A percentile compares a stretch with the other conserved stretches of the same genome.
Conservation (phyloP, 2,888 invertebrate genomes). For the Erebia ligea region DNA sequence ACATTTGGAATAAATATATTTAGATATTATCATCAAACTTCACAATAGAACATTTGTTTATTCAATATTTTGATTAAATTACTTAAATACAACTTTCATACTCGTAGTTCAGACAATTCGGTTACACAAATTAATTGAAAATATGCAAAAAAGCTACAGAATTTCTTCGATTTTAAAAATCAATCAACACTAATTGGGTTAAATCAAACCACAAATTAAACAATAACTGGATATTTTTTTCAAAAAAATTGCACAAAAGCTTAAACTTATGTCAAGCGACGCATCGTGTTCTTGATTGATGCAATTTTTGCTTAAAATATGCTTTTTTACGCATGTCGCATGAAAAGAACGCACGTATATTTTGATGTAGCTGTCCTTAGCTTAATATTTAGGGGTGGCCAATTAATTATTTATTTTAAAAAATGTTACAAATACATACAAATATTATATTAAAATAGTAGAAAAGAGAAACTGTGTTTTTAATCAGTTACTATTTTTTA, state of each 20-base stretch:
- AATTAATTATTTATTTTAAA: conserved; percentile 1
- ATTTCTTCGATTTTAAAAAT: too few relatives aligned
- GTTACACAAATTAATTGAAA: neutral
- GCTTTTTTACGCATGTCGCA: neutral
- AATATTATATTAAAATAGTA: neutral
- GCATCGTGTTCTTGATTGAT: neutral
- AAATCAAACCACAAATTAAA: too few relatives aligned
- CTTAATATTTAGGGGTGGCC: neutral
- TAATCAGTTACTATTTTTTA: too few relatives aligned
- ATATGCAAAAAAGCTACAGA: neutral
- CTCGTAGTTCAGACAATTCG: too few relatives aligned
- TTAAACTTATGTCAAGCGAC: neutral
- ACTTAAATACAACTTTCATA: too few relatives aligned
- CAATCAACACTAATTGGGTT: too few relatives aligned
- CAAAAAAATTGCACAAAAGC: neutral
- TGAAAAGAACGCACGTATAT: conserved; percentile 7
- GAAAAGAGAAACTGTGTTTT: neutral
- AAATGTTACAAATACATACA: neutral
- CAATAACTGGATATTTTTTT: neutral
- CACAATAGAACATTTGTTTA: neutral
- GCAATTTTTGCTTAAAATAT: neutral
- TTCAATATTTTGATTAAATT: neutral
- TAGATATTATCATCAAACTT: too few relatives aligned
- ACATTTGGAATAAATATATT: too few relatives aligned
- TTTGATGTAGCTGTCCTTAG: neutral